Evolutionary conservation across 1,140 invertebrate genomes (phyloP).

Genomic region (Sycophaga agraensis): DNA sequence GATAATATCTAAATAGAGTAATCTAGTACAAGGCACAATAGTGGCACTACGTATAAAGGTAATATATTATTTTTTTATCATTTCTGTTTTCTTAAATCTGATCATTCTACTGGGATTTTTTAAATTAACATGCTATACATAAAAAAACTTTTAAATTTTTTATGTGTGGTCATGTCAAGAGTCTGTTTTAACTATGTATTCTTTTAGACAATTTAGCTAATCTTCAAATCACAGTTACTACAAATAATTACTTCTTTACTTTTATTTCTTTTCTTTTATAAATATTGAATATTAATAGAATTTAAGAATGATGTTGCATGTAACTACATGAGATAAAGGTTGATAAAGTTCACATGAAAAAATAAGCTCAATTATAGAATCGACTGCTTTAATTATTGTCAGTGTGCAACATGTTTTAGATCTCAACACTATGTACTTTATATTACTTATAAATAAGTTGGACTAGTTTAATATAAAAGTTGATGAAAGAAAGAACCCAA

Average conservation of each 20-base stretch:
- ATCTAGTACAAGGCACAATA: slow-evolving; percentile 11
- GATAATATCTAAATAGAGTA: background rate
- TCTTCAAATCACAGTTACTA: too few species aligned
- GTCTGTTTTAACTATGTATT: too few species aligned
- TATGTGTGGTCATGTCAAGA: too few species aligned
- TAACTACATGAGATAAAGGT: too few species aligned
- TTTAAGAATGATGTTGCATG: background rate
- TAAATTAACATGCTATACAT: background rate
- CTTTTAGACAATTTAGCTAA: too few species aligned
- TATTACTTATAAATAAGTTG: background rate
- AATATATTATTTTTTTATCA: slow-evolving; percentile 4
- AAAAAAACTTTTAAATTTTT: too few species aligned
- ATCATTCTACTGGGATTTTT: background rate
- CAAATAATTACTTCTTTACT: background rate
- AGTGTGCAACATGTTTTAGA: too few species aligned
- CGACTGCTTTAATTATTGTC: too few species aligned
- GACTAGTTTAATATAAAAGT: slow-evolving; percentile 11
- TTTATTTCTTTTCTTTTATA: background rate
- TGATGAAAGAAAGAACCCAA: background rate
- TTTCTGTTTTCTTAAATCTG: background rate
- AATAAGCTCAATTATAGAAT: too few species aligned
- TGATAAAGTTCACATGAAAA: too few species aligned
- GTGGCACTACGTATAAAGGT: slow-evolving; percentile 9
- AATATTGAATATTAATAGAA: background rate
- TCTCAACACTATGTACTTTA: too few species aligned